These are phyloP conservation scores for Miltochrista miniata DNA, from an alignment of 2,888 invertebrate genomes.

Conservation along the genomic window DNA sequence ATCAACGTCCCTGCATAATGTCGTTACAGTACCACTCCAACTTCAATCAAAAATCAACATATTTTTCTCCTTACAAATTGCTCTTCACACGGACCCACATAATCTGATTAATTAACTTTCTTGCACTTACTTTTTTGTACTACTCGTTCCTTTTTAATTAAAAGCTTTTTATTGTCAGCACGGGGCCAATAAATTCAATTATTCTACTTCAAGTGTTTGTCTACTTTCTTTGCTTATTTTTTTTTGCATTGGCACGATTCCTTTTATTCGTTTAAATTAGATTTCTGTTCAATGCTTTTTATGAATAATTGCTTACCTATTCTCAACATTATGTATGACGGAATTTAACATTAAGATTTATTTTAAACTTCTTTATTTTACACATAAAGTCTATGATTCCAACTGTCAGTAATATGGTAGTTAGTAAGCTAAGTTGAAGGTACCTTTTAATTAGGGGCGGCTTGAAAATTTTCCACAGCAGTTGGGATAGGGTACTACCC, in stretches of 20 bases:
- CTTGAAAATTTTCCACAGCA: no score
- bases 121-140: conserved; percentile 28
- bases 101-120: conserved; percentile 36
- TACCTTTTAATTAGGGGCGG: no score
- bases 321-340: background rate
- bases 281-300: conserved; percentile 29
- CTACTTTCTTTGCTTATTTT: conserved; percentile 11
- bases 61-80: conserved; percentile 9
- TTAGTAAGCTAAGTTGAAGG: no score
- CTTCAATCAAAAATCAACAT: conserved; percentile 3
- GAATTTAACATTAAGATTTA: no score
- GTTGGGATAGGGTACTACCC: no score
- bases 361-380: no score
- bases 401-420: no score
- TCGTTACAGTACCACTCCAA: background rate
- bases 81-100: conserved; percentile 18
- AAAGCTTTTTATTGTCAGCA: conserved; percentile 41
- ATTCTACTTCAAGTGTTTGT: conserved; percentile 29
- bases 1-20: background rate
- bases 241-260: conserved; percentile 19
- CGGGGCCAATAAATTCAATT: conserved; percentile 44
- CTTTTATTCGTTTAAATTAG: conserved; percentile 27
- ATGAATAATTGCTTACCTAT: conserved; percentile 10
- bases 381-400: no score
- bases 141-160: conserved; percentile 40